phyloP scores from a whole-genome alignment of 2,888 invertebrate genomes.

The Diogma glabrata region DNA sequence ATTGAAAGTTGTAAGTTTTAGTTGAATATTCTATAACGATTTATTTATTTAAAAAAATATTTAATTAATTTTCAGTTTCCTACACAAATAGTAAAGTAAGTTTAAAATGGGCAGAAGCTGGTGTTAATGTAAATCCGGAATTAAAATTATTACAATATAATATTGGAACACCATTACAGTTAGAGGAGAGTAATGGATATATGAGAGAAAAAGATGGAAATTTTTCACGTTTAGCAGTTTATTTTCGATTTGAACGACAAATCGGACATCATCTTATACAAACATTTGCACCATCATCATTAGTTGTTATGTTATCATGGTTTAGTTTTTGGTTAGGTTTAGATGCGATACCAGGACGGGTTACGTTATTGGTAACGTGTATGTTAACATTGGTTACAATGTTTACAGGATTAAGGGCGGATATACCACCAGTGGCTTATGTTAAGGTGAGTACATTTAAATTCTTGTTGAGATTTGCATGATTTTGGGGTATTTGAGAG shows the following conservation, averaged over 20 bases:
- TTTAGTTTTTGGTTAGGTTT: slow-evolving; percentile 78
- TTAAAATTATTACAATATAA: slow-evolving; percentile 69
- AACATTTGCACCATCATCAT: slow-evolving; percentile 71
- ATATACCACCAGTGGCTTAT: slow-evolving; percentile 78
- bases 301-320: slow-evolving; percentile 77
- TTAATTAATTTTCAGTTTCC: slow-evolving; percentile 47
- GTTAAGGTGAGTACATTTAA: no score
- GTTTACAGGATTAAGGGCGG: slow-evolving; percentile 70
- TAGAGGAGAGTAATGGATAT: slow-evolving; percentile 60
- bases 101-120: slow-evolving; percentile 61
- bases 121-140: slow-evolving; percentile 68
- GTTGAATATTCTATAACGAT: no score
- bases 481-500: no score
- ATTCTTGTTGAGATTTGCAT: no score
- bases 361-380: slow-evolving; percentile 70
- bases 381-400: slow-evolving; percentile 76
- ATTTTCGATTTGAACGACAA: slow-evolving; percentile 70
- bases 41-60: no score
- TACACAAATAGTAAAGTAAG: slow-evolving; percentile 66
- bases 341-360: slow-evolving; percentile 73
- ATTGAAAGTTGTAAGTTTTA: slow-evolving; percentile 82
- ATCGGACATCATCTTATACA: slow-evolving; percentile 77
- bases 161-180: slow-evolving; percentile 56
- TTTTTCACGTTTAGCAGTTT: slow-evolving; percentile 64
- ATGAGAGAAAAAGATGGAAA: slow-evolving; percentile 71